These are phyloP conservation scores for Catostomus latipinnis DNA, from an alignment of 2,797 vertebrate species.

Conservation along the genomic window DNA sequence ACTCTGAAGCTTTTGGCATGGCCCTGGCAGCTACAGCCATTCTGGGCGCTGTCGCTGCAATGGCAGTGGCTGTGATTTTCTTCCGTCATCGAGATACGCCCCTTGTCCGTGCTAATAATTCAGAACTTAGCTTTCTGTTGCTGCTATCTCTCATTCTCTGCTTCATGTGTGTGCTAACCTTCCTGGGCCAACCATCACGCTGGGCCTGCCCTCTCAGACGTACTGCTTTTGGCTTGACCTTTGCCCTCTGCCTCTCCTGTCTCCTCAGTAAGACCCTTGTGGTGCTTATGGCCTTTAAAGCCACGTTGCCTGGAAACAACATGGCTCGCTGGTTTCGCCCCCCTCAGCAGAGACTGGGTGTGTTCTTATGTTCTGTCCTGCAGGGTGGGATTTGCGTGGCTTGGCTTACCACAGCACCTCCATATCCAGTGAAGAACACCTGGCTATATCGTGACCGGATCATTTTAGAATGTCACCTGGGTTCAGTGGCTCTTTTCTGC, in stretches of 20 bases:
- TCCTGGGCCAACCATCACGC: conserved; percentile 60
- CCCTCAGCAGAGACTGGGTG: conserved; percentile 65
- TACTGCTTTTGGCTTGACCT: conserved; percentile 64
- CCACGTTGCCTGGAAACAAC: conserved; percentile 64
- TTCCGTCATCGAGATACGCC: conserved; percentile 60
- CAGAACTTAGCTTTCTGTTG: conserved; percentile 66
- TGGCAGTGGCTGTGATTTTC: conserved; percentile 55
- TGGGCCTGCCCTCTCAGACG: conserved; percentile 63
- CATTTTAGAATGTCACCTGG: conserved; percentile 78
- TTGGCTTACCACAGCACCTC: conserved; percentile 58
- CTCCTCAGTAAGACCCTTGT: conserved; percentile 68
- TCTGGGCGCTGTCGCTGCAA: conserved; percentile 55
- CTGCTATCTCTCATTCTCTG: conserved; percentile 62
- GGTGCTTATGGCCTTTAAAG: conserved; percentile 68
- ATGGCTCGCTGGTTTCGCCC: conserved; percentile 62
- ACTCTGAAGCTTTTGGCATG: conserved; percentile 64
- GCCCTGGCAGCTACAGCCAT: conserved; percentile 56
- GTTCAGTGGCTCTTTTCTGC: conserved; percentile 72
- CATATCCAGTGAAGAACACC: conserved; percentile 68
- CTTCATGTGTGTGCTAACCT: conserved; percentile 65
- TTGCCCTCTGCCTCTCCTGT: conserved; percentile 66
- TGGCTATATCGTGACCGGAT: conserved; percentile 65
- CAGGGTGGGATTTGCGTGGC: conserved; percentile 60
- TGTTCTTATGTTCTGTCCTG: conserved; percentile 60
- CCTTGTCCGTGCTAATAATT: conserved; percentile 67